Evolutionary conservation across 1,140 invertebrate genomes (phyloP).

Genomic region (Brachionus angularis): DNA sequence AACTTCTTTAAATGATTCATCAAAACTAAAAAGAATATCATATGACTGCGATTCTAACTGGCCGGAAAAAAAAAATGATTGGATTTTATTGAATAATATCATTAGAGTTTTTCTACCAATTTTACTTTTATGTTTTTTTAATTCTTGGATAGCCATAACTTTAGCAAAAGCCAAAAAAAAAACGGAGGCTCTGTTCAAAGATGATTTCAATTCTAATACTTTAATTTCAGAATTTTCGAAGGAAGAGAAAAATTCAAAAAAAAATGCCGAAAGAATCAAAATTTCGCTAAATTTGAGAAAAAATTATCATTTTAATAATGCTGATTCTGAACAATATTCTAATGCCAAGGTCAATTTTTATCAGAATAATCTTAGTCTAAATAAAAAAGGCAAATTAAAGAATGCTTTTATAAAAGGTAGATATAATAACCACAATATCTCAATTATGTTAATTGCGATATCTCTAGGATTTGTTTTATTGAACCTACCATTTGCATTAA

Average conservation of each 20-base stretch:
- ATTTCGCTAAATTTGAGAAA: no score
- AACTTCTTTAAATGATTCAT: no score
- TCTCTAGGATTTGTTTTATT: conserved; percentile 25
- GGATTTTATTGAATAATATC: conserved; percentile 14
- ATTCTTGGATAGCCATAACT: conserved; percentile 26
- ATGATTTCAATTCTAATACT: not conserved
- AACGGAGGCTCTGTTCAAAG: not conserved
- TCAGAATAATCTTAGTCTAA: not conserved
- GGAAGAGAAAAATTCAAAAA: not conserved
- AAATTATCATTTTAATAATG: no score
- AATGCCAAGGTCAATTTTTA: no score
- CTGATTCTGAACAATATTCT: no score
- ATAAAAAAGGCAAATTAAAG: no score
- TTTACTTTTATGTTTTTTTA: conserved; percentile 10
- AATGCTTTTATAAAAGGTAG: not conserved
- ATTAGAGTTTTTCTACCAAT: conserved; percentile 31
- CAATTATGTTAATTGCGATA: conserved; percentile 29
- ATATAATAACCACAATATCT: conserved; percentile 21
- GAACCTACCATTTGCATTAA: conserved; percentile 35
- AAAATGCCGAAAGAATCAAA: not conserved
- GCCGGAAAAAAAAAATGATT: conserved; percentile 26
- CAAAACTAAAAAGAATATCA: not conserved
- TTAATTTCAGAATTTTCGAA: no score
- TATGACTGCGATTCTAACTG: conserved; percentile 35
- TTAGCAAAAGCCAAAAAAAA: conserved; percentile 13